Conservation (phyloP, 2,888 invertebrate species). For the Latheticus oryzae region DNA sequence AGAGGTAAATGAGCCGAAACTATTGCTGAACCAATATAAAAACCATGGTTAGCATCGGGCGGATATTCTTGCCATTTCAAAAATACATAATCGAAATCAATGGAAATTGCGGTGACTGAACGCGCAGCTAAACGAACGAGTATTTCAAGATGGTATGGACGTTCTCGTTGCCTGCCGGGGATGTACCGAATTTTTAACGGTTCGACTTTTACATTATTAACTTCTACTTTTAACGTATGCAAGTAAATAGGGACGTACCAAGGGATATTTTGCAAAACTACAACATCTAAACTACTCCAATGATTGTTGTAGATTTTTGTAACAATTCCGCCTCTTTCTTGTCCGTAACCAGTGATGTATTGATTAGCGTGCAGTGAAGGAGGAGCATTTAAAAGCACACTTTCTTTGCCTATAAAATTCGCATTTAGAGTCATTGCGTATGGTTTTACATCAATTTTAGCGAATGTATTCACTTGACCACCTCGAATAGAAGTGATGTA, state of each 20-base stretch:
- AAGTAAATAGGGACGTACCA: constrained; percentile 88
- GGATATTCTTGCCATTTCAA: constrained; percentile 99
- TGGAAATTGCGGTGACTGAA: constrained; percentile 82
- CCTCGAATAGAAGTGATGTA: constrained; percentile 75
- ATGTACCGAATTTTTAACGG: constrained; percentile 71
- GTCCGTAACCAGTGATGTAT: constrained; percentile 89
- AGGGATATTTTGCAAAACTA: constrained; percentile 90
- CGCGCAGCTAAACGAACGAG: constrained; percentile 82
- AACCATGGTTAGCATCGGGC: constrained; percentile 99
- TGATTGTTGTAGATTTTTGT: constrained; percentile 87
- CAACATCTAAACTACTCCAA: constrained; percentile 78
- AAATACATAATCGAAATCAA: constrained; percentile 95
- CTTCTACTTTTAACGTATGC: constrained; percentile 79
- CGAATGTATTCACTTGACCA: constrained; percentile 74
- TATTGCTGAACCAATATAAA: constrained; percentile 92
- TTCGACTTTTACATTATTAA: constrained; percentile 69
- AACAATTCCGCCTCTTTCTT: constrained; percentile 90
- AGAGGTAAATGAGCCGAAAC: constrained; percentile 83
- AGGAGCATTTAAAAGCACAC: constrained; percentile 70
- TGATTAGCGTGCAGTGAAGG: constrained; percentile 83
- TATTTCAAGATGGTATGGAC: constrained; percentile 90
- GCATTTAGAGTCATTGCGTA: constrained; percentile 76
- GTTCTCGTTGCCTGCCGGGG: constrained; percentile 86
- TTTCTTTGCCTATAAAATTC: constrained; percentile 66
- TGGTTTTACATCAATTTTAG: constrained; percentile 73